Conservation (phyloP, 2,797 vertebrate genomes). For the Sarcoramphus papa region DNA sequence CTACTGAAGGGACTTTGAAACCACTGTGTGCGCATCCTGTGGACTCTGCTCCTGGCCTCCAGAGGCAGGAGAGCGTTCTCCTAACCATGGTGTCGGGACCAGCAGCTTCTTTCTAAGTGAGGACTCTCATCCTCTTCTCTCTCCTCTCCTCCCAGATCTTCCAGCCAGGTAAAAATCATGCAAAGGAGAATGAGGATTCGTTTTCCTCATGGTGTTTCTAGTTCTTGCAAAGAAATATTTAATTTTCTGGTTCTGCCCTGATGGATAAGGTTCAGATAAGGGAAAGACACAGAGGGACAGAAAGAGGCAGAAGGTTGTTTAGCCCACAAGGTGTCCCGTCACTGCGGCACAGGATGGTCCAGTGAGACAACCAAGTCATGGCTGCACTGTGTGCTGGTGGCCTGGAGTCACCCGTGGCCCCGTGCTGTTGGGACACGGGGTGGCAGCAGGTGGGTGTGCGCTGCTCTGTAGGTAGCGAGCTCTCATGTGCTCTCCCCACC, state of each 20-base stretch:
- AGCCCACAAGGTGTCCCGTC: neutral
- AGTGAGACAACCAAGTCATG: fast-evolving
- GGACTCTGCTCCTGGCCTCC: neutral
- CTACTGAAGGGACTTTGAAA: neutral
- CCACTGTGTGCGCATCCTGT: neutral
- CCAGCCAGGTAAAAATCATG: neutral
- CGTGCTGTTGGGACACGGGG: fast-evolving
- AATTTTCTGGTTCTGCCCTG: neutral
- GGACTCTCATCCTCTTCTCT: neutral
- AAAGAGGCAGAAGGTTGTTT: neutral
- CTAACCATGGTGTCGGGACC: fast-evolving
- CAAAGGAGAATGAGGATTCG: fast-evolving
- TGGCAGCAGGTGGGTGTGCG: neutral
- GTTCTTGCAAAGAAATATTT: neutral
- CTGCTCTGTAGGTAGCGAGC: neutral
- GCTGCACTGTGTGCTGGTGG: neutral
- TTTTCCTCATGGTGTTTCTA: neutral
- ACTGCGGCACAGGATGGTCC: neutral
- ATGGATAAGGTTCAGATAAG: neutral
- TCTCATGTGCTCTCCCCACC: neutral
- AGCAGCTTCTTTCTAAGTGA: neutral
- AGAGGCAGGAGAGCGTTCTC: neutral
- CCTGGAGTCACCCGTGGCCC: neutral
- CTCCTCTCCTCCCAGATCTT: neutral
- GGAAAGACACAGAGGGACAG: neutral